These are phyloP conservation scores for Scomber colias DNA, from an alignment of 2,113 vertebrate species.

Conservation along the genomic window DNA sequence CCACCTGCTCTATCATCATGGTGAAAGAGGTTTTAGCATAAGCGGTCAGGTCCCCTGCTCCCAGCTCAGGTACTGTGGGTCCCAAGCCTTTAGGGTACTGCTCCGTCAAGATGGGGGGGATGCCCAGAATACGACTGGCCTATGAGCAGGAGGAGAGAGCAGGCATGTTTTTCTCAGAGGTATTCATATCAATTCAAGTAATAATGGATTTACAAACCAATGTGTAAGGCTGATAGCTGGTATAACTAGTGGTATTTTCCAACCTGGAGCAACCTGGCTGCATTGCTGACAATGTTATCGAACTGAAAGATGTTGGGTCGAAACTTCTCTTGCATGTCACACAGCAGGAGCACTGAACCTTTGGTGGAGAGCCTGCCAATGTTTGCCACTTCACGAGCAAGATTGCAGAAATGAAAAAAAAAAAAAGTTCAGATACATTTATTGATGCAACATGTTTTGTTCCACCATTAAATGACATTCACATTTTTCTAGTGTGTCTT, in stretches of 20 bases:
- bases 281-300: constrained; percentile 88
- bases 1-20: constrained; percentile 88
- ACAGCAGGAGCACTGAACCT: constrained; percentile 88
- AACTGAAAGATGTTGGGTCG: constrained; percentile 88
- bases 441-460: not conserved
- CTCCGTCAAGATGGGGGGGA: constrained; percentile 88
- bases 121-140: constrained; percentile 85
- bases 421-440: not conserved
- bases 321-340: constrained; percentile 95
- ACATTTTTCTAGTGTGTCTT: no score
- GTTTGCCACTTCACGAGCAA: constrained; percentile 75
- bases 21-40: constrained; percentile 89
- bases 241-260: not conserved
- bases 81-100: constrained; percentile 92
- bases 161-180: not conserved
- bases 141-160: constrained; percentile 38
- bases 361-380: constrained; percentile 83
- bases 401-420: not conserved
- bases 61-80: constrained; percentile 90
- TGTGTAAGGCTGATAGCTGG: not conserved
- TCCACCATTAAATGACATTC: not conserved
- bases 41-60: constrained; percentile 81
- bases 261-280: constrained; percentile 90
- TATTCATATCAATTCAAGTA: not conserved
- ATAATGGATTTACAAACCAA: no score